Conservation (phyloP, 2,888 invertebrate species). For the Julus scandinavius region DNA sequence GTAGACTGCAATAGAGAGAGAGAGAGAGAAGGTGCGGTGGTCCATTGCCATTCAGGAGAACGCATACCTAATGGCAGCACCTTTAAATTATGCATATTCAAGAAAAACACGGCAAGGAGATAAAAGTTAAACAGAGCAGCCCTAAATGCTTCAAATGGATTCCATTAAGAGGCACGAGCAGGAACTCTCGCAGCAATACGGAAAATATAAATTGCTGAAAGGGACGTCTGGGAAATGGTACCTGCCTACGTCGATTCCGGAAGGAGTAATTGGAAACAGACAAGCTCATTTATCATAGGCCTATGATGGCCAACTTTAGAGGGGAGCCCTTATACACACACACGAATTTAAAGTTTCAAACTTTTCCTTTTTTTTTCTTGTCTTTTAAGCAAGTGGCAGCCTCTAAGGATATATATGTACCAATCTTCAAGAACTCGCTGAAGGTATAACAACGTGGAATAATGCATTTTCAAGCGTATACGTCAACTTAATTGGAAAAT, state of each 20-base stretch:
- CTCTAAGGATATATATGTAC: neutral
- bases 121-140: constrained; percentile 42
- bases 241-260: constrained; percentile 29
- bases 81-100: constrained; percentile 42
- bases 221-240: constrained; percentile 38
- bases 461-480: too few relatives aligned
- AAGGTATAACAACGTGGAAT: too few relatives aligned
- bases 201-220: constrained; percentile 42
- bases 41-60: constrained; percentile 31
- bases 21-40: neutral
- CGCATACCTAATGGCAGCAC: constrained; percentile 20
- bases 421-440: too few relatives aligned
- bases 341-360: neutral
- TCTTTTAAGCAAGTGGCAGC: neutral
- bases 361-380: neutral
- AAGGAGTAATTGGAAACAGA: constrained; percentile 42
- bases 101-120: constrained; percentile 39
- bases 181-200: constrained; percentile 35
- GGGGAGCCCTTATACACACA: neutral
- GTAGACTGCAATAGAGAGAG: neutral
- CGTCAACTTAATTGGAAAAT: too few relatives aligned
- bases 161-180: constrained; percentile 32
- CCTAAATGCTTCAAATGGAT: constrained; percentile 42
- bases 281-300: constrained; percentile 27
- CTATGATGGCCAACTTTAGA: neutral